These are phyloP conservation scores for Carabus problematicus DNA, from an alignment of 2,888 invertebrate genomes.

Conservation along the genomic window DNA sequence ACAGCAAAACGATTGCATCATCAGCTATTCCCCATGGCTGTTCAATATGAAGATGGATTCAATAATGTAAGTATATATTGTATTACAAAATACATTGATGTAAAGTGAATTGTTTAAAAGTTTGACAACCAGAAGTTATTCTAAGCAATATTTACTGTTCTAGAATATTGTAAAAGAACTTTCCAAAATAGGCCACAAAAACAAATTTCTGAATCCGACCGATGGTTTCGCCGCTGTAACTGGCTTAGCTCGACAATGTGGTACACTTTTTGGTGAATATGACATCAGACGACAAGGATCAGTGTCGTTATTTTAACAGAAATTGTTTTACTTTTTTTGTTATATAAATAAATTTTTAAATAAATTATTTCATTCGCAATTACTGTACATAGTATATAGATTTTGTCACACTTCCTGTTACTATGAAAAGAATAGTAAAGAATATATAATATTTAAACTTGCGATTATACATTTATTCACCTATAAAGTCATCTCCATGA, in stretches of 20 bases:
- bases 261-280: constrained; percentile 55
- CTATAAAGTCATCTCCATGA: too few species aligned
- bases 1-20: constrained; percentile 67
- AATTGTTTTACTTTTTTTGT: background rate
- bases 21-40: constrained; percentile 67
- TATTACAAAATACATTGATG: background rate
- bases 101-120: background rate
- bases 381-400: too few species aligned
- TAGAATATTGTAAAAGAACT: constrained; percentile 62
- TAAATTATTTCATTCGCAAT: background rate
- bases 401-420: too few species aligned
- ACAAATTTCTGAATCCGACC: constrained; percentile 58
- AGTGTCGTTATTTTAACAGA: constrained; percentile 59
- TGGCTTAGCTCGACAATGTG: constrained; percentile 61
- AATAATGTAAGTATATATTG: constrained; percentile 52
- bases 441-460: too few species aligned
- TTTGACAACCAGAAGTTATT: background rate
- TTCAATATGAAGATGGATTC: constrained; percentile 63
- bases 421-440: too few species aligned
- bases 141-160: constrained; percentile 46
- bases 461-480: too few species aligned
- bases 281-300: constrained; percentile 64
- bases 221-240: constrained; percentile 72
- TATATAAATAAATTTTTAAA: background rate
- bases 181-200: constrained; percentile 62